Evolutionary conservation across 2,797 vertebrate species (phyloP), one percentile per base, ranked within the genome.

Genomic region (Spea hammondii): DNA sequence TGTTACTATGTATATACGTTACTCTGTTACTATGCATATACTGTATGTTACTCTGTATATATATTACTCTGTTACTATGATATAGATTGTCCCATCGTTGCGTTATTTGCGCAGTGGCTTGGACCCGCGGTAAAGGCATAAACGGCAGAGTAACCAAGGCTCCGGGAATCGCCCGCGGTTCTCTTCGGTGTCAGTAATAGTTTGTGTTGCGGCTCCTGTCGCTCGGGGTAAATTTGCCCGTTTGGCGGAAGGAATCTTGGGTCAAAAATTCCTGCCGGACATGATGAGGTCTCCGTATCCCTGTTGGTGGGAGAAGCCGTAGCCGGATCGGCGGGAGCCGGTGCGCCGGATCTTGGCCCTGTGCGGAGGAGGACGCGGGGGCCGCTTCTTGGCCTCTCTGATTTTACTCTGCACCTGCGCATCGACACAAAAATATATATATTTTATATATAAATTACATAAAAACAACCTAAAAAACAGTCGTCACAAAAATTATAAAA

Each of bases 221-320:
- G 8, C 86, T 88, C 8, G 83, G 84, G 62, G 80, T 65, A 76
- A 73, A 83, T 0, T 77, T 87, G 71, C 68, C 85, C 0, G 79
- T 87, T n/a, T 73, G 76, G 74, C 76, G 83, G 55, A 89, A 49
- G 85, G 70, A 6, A 76, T 32, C 60, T 79, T 89, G 83, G 82
- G 73, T 46, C 88, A 84, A 88, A 95, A 85, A 83, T 94, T 96
- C 73, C 89, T 90, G 1, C 91, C 90, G 0, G 97, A 99, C 10
- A 93, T 98, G 69, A 98, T 95, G 86, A 99, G 95, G 1, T 93
- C 92, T 0, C 97, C 97, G 1, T 95, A 98, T 73, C 97, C 96
- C 0, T 94, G 89, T 46, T 94, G 84, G 72, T 99, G 97, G 13
- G 97, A 95, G 90, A 99, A 98, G n/a, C 96, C 97, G 0, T 99